Percentiles rank a stretch among this genome's conserved stretches.
phyloP scores from a whole-genome alignment of 2,797 vertebrate genomes.

The Labroides dimidiatus region DNA sequence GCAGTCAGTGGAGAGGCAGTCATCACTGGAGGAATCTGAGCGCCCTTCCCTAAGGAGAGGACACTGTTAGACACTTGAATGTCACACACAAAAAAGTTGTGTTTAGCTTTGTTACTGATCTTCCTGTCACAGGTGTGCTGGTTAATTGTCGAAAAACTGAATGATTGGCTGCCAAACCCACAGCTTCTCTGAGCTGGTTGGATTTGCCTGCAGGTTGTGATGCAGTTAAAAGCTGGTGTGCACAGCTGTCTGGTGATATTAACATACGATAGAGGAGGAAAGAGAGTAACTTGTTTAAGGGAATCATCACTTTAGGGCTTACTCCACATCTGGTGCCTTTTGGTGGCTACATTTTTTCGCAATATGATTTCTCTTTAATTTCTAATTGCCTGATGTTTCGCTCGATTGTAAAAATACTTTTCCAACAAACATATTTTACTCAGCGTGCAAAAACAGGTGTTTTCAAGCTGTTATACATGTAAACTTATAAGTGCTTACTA shows the following conservation, averaged over 20 bases:
- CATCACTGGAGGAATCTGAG: slow-evolving; percentile 72
- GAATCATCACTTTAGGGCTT: slow-evolving; percentile 51
- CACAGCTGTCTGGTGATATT: slow-evolving; percentile 47
- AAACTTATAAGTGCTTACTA: background rate
- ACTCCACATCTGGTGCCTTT: slow-evolving; percentile 57
- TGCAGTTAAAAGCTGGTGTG: slow-evolving; percentile 47
- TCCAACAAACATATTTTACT: background rate
- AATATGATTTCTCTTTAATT: slow-evolving; percentile 43
- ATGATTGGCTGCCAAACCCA: slow-evolving; percentile 47
- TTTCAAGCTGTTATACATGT: slow-evolving; percentile 15
- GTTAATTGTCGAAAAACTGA: slow-evolving; percentile 41
- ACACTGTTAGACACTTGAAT: slow-evolving; percentile 17
- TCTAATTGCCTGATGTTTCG: slow-evolving; percentile 35
- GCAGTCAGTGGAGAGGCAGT: slow-evolving; percentile 55
- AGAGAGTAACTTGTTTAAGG: slow-evolving; percentile 43
- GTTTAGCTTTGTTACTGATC: slow-evolving; percentile 20
- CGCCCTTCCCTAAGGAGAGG: slow-evolving; percentile 63
- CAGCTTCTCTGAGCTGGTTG: slow-evolving; percentile 34
- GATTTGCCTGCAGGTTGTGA: slow-evolving; percentile 46
- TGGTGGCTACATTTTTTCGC: slow-evolving; percentile 26
- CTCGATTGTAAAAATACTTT: background rate
- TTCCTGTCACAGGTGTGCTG: slow-evolving; percentile 34
- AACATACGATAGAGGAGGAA: slow-evolving; percentile 18
- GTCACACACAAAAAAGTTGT: slow-evolving; percentile 29
- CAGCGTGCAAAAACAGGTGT: slow-evolving; percentile 12